Evolutionary conservation across 1,140 invertebrate genomes (phyloP).

Genomic region (Whitmania pigra): DNA sequence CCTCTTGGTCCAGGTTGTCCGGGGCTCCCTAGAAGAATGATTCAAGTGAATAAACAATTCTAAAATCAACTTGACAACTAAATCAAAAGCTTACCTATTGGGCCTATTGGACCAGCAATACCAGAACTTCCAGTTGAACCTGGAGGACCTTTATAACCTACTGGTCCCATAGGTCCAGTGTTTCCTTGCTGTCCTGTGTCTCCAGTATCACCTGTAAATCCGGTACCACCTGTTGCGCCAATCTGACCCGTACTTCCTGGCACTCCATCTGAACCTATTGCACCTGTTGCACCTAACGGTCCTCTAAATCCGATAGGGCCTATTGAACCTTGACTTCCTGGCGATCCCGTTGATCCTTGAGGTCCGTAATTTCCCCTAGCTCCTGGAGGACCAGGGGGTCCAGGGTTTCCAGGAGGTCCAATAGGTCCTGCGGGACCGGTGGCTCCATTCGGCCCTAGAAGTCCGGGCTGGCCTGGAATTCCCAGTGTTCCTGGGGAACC

Average conservation of each 20-base stretch:
- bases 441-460: not conserved
- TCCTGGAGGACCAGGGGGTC: conserved; percentile 11
- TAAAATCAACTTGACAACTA: no score
- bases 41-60: no score
- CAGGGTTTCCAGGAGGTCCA: conserved; percentile 5
- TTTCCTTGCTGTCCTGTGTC: conserved; percentile 8
- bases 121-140: conserved; percentile 1
- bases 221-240: conserved; percentile 16
- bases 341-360: conserved; percentile 2
- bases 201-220: conserved; percentile 1
- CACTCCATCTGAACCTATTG: not conserved
- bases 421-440: not conserved
- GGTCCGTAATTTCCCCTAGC: conserved; percentile 6
- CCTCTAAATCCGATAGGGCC: conserved; percentile 15
- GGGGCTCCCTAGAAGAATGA: not conserved
- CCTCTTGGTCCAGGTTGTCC: conserved; percentile 10
- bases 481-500: not conserved
- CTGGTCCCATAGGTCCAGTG: conserved; percentile 15
- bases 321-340: conserved; percentile 1
- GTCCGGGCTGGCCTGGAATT: not conserved
- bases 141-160: conserved; percentile 12
- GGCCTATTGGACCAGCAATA: conserved; percentile 15
- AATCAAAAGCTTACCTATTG: not conserved
- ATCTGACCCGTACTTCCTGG: conserved; percentile 41
- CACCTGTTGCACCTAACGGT: conserved; percentile 11